These are phyloP conservation scores for Apogon hyalosoma DNA, from an alignment of 2,797 vertebrate species.

Conservation along the genomic window DNA sequence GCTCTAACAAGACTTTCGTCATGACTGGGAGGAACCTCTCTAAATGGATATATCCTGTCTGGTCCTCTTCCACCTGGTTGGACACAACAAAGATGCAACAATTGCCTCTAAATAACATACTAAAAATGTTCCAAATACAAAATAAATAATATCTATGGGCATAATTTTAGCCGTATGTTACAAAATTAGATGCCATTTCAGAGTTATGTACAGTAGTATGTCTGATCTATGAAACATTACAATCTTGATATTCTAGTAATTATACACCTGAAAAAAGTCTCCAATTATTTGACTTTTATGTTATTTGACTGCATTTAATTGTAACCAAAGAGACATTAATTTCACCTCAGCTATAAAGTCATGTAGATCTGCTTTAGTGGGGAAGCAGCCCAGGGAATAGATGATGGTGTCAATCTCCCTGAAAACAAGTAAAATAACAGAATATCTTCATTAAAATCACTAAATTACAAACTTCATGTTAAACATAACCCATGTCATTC, in stretches of 20 bases:
- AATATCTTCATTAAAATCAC: background rate
- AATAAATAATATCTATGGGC: too few relatives aligned
- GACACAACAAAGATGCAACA: conserved; percentile 9
- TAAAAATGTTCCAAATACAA: background rate
- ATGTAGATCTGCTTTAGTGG: conserved; percentile 89
- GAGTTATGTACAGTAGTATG: background rate
- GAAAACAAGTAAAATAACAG: conserved; percentile 34
- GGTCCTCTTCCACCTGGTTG: conserved; percentile 91
- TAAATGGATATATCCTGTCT: conserved; percentile 85
- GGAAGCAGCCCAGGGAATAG: conserved; percentile 91
- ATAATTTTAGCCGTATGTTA: background rate
- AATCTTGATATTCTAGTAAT: background rate
- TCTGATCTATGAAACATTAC: background rate
- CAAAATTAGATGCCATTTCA: background rate
- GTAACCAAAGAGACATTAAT: background rate
- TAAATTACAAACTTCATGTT: background rate
- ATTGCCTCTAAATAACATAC: background rate
- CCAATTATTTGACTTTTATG: background rate
- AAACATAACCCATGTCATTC: too few relatives aligned
- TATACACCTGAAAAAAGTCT: background rate
- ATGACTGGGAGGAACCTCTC: conserved; percentile 93
- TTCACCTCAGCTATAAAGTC: conserved; percentile 88
- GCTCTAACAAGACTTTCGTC: conserved; percentile 88
- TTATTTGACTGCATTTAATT: background rate
- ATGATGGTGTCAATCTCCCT: conserved; percentile 93